These are phyloP conservation scores for Phlogophora meticulosa DNA, from an alignment of 2,888 invertebrate species.

Conservation along the genomic window DNA sequence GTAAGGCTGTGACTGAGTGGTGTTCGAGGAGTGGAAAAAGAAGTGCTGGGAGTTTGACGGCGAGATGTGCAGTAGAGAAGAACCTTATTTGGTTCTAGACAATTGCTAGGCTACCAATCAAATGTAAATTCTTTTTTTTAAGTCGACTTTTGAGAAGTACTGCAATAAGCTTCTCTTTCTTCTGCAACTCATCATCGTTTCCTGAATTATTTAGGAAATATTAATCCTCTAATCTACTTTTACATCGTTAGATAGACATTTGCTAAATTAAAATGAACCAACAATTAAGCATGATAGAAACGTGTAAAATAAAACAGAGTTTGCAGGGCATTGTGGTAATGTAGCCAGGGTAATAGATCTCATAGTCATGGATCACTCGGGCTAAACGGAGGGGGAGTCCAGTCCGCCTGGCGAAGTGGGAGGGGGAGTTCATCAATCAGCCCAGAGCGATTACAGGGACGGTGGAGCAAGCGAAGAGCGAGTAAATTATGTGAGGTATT, in stretches of 20 bases:
- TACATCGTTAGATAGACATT: neutral
- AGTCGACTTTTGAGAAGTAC: neutral
- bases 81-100: no score
- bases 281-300: constrained; percentile 53
- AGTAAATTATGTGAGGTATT: neutral
- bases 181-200: no score
- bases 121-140: no score
- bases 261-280: constrained; percentile 36
- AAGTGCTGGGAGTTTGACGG: no score
- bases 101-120: no score
- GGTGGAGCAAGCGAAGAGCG: constrained; percentile 67
- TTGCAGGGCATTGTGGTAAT: constrained; percentile 72
- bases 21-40: no score
- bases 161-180: neutral
- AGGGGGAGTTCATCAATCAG: constrained; percentile 89
- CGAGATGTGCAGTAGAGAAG: no score
- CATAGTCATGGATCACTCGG: constrained; percentile 84
- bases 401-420: constrained; percentile 69
- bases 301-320: constrained; percentile 77
- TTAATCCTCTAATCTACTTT: neutral
- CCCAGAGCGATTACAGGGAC: constrained; percentile 86
- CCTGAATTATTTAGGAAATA: neutral
- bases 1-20: no score
- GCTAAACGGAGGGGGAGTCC: constrained; percentile 76
- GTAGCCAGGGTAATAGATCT: constrained; percentile 86